These are phyloP conservation scores for Buteo buteo DNA, from an alignment of 2,113 vertebrate species.

Conservation along the genomic window DNA sequence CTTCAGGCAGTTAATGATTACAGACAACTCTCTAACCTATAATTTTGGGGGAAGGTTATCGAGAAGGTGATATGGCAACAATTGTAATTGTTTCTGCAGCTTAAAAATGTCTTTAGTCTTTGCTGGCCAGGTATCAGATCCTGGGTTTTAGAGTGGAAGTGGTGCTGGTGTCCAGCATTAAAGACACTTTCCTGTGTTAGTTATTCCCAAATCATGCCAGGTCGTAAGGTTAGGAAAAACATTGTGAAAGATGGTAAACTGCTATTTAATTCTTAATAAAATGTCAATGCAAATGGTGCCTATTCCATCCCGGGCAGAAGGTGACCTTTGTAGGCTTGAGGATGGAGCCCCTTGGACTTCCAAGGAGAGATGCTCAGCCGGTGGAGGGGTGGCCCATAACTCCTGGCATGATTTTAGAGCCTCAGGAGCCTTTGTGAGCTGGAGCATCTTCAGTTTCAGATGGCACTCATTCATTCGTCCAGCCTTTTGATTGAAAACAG, in stretches of 20 bases:
- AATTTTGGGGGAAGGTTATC: slow-evolving; percentile 43
- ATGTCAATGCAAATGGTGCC: background rate
- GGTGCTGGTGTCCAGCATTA: background rate
- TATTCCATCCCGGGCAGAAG: background rate
- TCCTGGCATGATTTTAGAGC: background rate
- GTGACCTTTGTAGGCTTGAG: background rate
- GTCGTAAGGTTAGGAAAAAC: background rate
- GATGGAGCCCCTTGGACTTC: background rate
- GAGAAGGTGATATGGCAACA: slow-evolving; percentile 28
- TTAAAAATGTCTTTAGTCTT: background rate
- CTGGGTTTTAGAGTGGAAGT: background rate
- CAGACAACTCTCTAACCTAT: slow-evolving; percentile 19
- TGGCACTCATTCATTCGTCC: fast-evolving
- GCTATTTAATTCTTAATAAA: background rate
- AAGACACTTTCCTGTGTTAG: background rate
- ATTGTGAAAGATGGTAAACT: background rate
- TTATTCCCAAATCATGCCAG: background rate
- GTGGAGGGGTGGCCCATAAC: background rate
- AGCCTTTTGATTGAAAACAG: background rate
- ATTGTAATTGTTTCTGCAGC: background rate
- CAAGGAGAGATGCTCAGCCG: background rate
- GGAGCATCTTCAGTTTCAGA: background rate
- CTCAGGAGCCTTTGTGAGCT: background rate
- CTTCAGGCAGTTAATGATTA: slow-evolving; percentile 48
- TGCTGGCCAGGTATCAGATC: background rate